Conservation (phyloP, 2,797 vertebrate genomes). For the Pteropus rufus region DNA sequence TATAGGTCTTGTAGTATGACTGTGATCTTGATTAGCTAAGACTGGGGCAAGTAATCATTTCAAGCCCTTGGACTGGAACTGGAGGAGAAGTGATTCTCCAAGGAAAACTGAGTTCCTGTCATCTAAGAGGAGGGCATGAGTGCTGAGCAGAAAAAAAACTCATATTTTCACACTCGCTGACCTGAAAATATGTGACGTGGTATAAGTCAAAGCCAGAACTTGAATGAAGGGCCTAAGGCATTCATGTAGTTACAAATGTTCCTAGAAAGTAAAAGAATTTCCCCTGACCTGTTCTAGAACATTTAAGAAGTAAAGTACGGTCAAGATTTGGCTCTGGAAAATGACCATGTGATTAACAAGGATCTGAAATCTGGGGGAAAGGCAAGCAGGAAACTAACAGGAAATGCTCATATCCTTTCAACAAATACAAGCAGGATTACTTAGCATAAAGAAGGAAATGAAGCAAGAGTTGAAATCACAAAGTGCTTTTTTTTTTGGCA, state of each 20-base stretch:
- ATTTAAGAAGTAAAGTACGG: neutral
- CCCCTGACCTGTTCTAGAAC: neutral
- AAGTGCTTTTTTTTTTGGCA: neutral
- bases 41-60: neutral
- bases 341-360: neutral
- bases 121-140: neutral
- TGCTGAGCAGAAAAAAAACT: neutral
- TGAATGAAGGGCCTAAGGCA: neutral
- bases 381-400: neutral
- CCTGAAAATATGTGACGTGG: neutral
- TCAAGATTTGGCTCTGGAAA: neutral
- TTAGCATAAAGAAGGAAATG: conserved; percentile 66
- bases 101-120: neutral
- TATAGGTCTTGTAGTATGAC: neutral
- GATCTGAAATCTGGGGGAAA: neutral
- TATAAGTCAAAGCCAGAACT: neutral
- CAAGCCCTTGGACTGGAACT: neutral
- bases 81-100: neutral
- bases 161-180: neutral
- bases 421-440: neutral
- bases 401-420: neutral
- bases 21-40: neutral
- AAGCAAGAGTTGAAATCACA: conserved; percentile 43
- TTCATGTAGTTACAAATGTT: neutral
- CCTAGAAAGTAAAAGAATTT: conserved; percentile 61